Evolutionary conservation across 2,888 invertebrate genomes (phyloP).

Genomic region (Tiliacea aurago): DNA sequence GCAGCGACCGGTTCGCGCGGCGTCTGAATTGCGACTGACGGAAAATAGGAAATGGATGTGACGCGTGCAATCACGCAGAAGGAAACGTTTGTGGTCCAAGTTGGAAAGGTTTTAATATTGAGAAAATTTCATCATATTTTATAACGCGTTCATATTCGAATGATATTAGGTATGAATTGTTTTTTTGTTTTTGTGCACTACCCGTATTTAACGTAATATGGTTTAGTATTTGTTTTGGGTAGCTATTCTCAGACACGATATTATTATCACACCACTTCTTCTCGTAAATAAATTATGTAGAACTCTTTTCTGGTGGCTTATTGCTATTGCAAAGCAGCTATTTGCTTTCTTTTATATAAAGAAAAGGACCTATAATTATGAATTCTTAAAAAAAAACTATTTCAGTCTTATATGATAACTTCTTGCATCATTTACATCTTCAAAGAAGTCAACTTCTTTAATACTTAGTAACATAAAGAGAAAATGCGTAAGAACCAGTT

Average conservation of each 20-base stretch:
- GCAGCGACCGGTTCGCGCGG: constrained; percentile 61
- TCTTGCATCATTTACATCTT: not conserved
- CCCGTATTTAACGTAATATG: not conserved
- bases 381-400: too few species aligned
- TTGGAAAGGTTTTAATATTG: constrained; percentile 32
- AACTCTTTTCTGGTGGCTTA: too few species aligned
- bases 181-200: too few species aligned
- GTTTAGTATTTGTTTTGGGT: not conserved
- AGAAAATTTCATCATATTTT: not conserved
- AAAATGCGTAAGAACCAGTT: constrained; percentile 23
- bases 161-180: not conserved
- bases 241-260: not conserved
- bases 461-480: not conserved
- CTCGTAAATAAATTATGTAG: too few species aligned
- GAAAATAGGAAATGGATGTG: constrained; percentile 73
- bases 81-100: constrained; percentile 71
- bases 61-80: constrained; percentile 64
- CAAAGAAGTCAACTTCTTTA: constrained; percentile 7
- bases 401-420: not conserved
- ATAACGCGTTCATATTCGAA: too few species aligned
- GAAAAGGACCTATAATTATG: too few species aligned
- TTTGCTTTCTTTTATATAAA: too few species aligned
- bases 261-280: not conserved
- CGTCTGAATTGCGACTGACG: constrained; percentile 75
- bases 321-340: too few species aligned